Evolutionary conservation across 2,797 vertebrate species (phyloP), one percentile per base, ranked within the genome.

Genomic region (Chiroxiphia lanceolata): DNA sequence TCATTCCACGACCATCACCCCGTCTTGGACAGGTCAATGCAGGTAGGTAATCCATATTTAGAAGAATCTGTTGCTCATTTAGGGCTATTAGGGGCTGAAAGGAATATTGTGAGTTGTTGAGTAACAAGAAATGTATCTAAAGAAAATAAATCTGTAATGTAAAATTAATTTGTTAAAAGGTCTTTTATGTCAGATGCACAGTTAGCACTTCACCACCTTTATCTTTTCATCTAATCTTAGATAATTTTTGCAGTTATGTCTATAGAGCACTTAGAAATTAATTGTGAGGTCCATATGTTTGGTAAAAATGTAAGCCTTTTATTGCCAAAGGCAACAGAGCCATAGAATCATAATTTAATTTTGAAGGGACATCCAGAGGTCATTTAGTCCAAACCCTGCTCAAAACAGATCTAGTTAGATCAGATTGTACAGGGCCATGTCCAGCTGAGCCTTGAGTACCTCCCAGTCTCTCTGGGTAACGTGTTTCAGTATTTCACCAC

Each of bases 1-100:
- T 95, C 95, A 3, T 98, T 98, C 90, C 93, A 96, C 0, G 98
- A 98, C 67, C 97, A 96, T 19, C 97, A 98, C 64, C 97, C 95
- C 0, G 87, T 98, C 20, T 20, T 97, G 68, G 87, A 97, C 86
- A 95, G 96, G 78, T 67, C 36, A 11, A 98, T 98, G 97, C 97
- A 98, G 97, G 98, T 98, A 77, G 5, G 85, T 81, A 44, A 69
- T n/a, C 14, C 1, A 0, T 34, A n/a, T 21, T 51, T 33, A 77
- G 38, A 85, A 75, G 11, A 71, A 65, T 50, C 40, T 57, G 1
- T 59, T 61, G 31, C 17, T 26, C 15, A 27, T 56, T 74, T 80
- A 59, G 16, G 15, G 20, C 13, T 68, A 5, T 8, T 64, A n/a
- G 31, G 22, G 26, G 29, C 18, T 53, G 11, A 68, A 92, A 77